Evolutionary conservation across 2,113 vertebrate genomes (phyloP), one percentile per base, ranked within the genome.

Genomic region (Xenopus laevis): DNA sequence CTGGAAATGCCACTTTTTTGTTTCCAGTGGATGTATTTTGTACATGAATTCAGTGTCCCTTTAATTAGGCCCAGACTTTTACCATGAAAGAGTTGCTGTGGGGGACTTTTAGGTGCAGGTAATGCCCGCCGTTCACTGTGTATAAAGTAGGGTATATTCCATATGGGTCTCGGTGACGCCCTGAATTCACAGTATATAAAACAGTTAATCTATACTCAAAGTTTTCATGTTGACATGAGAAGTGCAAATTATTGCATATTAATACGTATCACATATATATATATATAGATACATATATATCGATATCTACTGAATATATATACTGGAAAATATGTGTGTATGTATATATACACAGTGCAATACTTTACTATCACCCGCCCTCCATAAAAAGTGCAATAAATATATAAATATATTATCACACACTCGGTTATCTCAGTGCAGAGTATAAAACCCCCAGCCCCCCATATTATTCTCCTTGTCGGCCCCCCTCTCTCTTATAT

Each of bases 351-450:
- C 58, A 69, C 73, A 53, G 58, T 69, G 27, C 73, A 62, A 62
- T 60, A 52, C 73, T 61, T 62, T 20, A 21, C 46, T 55, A 30
- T 62, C 16, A 50, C 65, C 57, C 57, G 53, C 73, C 33, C 0
- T 69, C 46, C 47, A 23, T 61, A 53, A 68, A 74, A 68, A 68
- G 72, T 74, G 64, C 65, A 74, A 68, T 74, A 68, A 75, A 75
- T 69, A 75, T 75, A 75, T 67, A 61, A 62, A 68, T 75, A 75
- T 75, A 68, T 75, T 74, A 74, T 74, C 72, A 75, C 66, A 75
- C 65, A 53, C 65, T 68, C 64, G 10, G 16, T 30, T 59, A 59
- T 58, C 62, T 74, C 16, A 59, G 53, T 74, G 64, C 72, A 74
- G 72, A 74, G 64, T 74, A 74, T 59, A 74, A 66, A 74, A 66